Conservation (phyloP, 2,888 invertebrate genomes). For the Julus scandinavius region DNA sequence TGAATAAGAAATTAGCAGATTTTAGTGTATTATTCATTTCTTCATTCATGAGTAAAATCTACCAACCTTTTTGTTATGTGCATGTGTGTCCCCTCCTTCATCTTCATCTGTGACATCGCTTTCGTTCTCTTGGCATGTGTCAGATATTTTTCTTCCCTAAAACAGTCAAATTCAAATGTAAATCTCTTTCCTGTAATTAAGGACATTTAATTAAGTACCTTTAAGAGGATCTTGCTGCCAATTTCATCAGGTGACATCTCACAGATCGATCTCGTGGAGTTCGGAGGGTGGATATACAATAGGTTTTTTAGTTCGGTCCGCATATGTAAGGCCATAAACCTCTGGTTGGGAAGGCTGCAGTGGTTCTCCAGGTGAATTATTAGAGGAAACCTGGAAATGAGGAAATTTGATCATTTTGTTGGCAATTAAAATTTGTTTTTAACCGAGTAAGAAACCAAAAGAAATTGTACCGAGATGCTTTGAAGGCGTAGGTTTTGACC, state of each 20-base stretch:
- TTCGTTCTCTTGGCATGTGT: slow-evolving; percentile 62
- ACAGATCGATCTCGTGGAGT: slow-evolving; percentile 59
- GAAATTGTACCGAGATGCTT: slow-evolving; percentile 62
- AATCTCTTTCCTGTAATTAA: neutral
- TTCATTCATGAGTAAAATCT: neutral
- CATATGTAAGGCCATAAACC: slow-evolving; percentile 65
- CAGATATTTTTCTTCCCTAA: slow-evolving; percentile 68
- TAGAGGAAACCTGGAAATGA: slow-evolving; percentile 67
- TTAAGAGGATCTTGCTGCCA: slow-evolving; percentile 65
- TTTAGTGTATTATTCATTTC: neutral
- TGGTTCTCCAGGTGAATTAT: slow-evolving; percentile 69
- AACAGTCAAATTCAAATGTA: slow-evolving; percentile 55
- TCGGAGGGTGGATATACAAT: slow-evolving; percentile 61
- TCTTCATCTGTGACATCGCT: slow-evolving; percentile 71
- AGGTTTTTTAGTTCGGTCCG: slow-evolving; percentile 64
- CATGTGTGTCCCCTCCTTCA: slow-evolving; percentile 66
- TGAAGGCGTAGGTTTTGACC: slow-evolving; percentile 69
- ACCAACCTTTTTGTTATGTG: slow-evolving; percentile 31
- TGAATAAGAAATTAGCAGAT: neutral
- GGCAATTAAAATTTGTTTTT: too few species aligned
- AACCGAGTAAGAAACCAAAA: too few species aligned
- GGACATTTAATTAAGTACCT: slow-evolving; percentile 59
- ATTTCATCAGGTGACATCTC: slow-evolving; percentile 66
- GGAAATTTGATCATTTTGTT: too few species aligned
- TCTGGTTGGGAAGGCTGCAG: slow-evolving; percentile 67